Percentiles rank a stretch among this genome's conserved stretches.
Conservation (phyloP, 2,113 vertebrate species). For the Ceyx cyanopectus region DNA sequence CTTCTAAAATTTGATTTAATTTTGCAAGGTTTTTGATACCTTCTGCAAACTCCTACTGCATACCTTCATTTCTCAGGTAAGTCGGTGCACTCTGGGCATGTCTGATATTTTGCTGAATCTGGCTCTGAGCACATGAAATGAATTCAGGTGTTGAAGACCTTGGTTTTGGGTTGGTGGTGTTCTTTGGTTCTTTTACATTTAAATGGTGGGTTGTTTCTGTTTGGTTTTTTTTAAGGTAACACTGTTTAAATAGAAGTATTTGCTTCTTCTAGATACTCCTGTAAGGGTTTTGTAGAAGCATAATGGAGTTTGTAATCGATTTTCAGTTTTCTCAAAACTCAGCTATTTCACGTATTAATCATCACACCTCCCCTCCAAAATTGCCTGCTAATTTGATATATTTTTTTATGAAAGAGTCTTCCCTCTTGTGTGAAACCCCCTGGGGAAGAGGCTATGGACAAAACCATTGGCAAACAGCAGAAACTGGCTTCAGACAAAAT, state of each 20-base stretch:
- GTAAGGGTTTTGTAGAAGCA: not conserved
- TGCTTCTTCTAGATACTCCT: not conserved
- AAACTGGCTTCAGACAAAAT: slow-evolving; percentile 71
- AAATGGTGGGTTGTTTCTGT: not conserved
- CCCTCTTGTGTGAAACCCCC: slow-evolving; percentile 71
- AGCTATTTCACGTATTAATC: slow-evolving; percentile 45
- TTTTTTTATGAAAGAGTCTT: slow-evolving; percentile 74
- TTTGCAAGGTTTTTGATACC: slow-evolving; percentile 52
- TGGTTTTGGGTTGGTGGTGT: not conserved
- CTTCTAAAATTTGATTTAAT: slow-evolving; percentile 44
- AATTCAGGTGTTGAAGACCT: slow-evolving; percentile 3
- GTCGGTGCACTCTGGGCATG: not conserved
- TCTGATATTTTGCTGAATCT: slow-evolving; percentile 1
- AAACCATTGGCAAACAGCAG: slow-evolving; percentile 68
- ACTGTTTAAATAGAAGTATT: not conserved
- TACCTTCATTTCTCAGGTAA: slow-evolving; percentile 57
- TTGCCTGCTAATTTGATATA: slow-evolving; percentile 68
- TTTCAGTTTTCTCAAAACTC: slow-evolving; percentile 12
- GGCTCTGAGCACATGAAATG: not conserved
- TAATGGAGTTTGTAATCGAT: slow-evolving; percentile 8
- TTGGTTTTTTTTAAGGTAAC: not conserved
- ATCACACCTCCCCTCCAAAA: slow-evolving; percentile 23
- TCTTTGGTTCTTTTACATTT: not conserved
- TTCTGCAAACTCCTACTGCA: slow-evolving; percentile 18
- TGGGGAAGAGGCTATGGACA: slow-evolving; percentile 72